Conservation (phyloP, 2,113 vertebrate genomes). For the Eretmochelys imbricata region DNA sequence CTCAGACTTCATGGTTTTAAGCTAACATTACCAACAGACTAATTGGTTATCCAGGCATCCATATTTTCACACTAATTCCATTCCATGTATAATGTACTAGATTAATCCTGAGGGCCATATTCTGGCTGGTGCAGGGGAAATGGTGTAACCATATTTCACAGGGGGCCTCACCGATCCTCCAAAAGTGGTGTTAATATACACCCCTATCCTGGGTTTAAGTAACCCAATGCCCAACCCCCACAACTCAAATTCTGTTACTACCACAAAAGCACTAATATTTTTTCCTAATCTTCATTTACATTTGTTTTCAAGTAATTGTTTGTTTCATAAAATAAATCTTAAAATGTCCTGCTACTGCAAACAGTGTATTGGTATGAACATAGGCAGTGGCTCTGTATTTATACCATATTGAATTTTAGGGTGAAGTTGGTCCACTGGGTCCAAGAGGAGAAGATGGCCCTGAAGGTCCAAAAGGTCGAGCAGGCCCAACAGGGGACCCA, state of each 20-base stretch:
- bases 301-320: not conserved
- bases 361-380: not conserved
- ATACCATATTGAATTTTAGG: conserved; percentile 78
- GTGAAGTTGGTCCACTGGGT: conserved; percentile 90
- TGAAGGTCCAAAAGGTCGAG: conserved; percentile 95
- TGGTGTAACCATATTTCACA: not conserved
- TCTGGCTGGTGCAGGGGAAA: not conserved
- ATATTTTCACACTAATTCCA: not conserved
- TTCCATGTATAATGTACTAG: not conserved
- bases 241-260: not conserved
- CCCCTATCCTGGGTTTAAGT: not conserved
- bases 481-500: conserved; percentile 91
- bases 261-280: not conserved
- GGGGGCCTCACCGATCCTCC: not conserved
- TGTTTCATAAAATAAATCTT: not conserved
- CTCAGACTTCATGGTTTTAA: not conserved
- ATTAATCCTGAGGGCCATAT: not conserved
- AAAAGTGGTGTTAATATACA: not conserved
- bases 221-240: not conserved
- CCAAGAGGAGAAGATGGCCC: conserved; percentile 95
- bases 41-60: not conserved
- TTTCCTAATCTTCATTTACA: not conserved
- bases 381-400: not conserved
- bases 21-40: not conserved
- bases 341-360: not conserved